Percentiles rank a stretch among this genome's conserved stretches.
These are phyloP conservation scores for Drosophila neocordata DNA, from an alignment of 1,140 invertebrate genomes.

Conservation along the genomic window DNA sequence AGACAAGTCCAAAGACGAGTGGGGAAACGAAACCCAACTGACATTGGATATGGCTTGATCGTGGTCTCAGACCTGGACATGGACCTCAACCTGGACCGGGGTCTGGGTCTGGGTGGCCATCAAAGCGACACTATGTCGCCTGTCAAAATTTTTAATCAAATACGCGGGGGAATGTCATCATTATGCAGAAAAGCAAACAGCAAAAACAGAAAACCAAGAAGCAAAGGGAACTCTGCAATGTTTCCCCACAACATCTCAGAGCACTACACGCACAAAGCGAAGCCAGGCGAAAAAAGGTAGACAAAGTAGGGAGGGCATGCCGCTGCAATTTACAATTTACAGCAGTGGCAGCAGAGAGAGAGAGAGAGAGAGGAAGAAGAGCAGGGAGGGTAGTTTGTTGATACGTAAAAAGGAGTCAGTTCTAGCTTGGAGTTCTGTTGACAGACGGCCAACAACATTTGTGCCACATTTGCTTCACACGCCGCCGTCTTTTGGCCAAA, in stretches of 20 bases:
- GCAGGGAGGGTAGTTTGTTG: neutral
- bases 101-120: constrained; percentile 70
- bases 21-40: constrained; percentile 5
- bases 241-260: neutral
- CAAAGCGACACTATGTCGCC: constrained; percentile 80
- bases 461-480: constrained; percentile 80
- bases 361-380: neutral
- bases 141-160: constrained; percentile 82
- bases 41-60: constrained; percentile 64
- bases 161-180: constrained; percentile 80
- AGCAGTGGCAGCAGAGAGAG: constrained; percentile 8
- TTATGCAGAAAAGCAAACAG: constrained; percentile 64
- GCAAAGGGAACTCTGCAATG: neutral
- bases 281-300: no score
- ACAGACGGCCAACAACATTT: constrained; percentile 80
- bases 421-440: constrained; percentile 49
- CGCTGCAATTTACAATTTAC: constrained; percentile 71
- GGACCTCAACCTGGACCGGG: neutral
- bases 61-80: neutral
- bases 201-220: neutral
- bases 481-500: constrained; percentile 59
- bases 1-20: neutral
- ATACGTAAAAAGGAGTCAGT: constrained; percentile 5
- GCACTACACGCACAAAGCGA: neutral
- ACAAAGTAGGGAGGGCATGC: constrained; percentile 43